These are phyloP conservation scores for Polietes domitor DNA, from an alignment of 2,888 invertebrate species.

Conservation along the genomic window DNA sequence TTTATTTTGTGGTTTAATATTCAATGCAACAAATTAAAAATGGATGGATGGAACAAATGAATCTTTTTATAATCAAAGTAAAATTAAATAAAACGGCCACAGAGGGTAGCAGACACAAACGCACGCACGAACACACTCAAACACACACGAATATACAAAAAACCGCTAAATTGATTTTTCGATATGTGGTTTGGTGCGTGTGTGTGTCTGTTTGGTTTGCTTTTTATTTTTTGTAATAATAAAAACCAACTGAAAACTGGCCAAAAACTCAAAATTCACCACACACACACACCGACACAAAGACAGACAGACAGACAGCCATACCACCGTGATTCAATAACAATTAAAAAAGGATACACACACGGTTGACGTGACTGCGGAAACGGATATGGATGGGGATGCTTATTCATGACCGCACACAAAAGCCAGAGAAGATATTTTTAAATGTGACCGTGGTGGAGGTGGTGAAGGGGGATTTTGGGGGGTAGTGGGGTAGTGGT, in stretches of 20 bases:
- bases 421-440: neutral
- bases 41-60: neutral
- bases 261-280: neutral
- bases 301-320: neutral
- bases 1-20: neutral
- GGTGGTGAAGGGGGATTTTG: neutral
- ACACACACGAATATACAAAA: constrained; percentile 38
- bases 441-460: neutral
- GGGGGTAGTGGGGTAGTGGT: neutral
- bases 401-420: neutral
- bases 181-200: constrained; percentile 67
- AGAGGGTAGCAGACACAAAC: too few relatives aligned
- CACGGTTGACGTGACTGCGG: neutral
- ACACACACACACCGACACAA: neutral
- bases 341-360: constrained; percentile 27
- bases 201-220: too few relatives aligned
- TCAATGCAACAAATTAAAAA: neutral
- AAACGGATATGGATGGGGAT: neutral
- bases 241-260: constrained; percentile 14
- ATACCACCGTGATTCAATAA: too few relatives aligned
- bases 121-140: neutral
- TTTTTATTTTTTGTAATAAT: neutral
- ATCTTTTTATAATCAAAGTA: neutral
- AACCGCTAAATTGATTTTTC: constrained; percentile 65
- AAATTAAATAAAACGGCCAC: constrained; percentile 25